phyloP scores from a whole-genome alignment of 2,113 vertebrate species.

The Malurus cyaneus region DNA sequence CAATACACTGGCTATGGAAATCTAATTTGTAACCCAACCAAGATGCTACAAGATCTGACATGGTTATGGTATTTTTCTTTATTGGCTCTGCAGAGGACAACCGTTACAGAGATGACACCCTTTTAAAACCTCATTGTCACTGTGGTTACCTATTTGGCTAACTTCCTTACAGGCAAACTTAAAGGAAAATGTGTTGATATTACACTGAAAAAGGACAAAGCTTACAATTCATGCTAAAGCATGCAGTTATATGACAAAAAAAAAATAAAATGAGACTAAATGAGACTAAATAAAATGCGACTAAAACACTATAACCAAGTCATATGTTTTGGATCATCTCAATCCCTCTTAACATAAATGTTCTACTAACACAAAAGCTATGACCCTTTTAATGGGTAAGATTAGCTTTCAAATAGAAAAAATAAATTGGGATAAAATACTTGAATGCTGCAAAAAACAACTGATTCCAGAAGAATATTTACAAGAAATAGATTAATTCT shows the following conservation, averaged over 20 bases:
- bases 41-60: neutral
- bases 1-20: neutral
- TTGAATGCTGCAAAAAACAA: neutral
- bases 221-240: neutral
- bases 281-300: too few relatives aligned
- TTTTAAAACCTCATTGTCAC: neutral
- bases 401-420: neutral
- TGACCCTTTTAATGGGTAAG: neutral
- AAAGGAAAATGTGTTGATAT: neutral
- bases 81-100: neutral
- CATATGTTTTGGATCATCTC: neutral
- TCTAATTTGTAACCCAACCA: slow-evolving; percentile 25
- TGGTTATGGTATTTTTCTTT: neutral
- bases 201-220: neutral
- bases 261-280: neutral
- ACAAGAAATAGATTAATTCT: neutral
- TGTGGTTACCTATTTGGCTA: neutral
- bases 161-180: neutral
- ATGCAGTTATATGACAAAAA: neutral
- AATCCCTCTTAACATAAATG: neutral
- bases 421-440: neutral
- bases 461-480: neutral
- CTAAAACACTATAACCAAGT: too few relatives aligned
- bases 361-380: neutral
- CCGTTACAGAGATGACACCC: neutral